These are phyloP conservation scores for Sarcoramphus papa DNA, from an alignment of 2,797 vertebrate genomes.

Conservation along the genomic window DNA sequence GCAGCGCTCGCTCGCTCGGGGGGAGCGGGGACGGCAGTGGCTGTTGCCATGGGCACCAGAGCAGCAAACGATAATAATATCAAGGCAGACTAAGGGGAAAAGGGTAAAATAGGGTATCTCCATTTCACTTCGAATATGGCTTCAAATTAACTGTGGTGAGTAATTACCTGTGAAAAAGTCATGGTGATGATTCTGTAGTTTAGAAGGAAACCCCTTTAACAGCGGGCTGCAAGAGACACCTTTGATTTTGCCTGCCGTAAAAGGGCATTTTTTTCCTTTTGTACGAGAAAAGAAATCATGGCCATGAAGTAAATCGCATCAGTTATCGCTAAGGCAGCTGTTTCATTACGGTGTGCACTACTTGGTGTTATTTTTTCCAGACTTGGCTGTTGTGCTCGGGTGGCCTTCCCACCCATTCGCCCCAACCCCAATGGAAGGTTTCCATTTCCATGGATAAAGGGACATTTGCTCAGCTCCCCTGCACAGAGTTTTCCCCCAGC, in stretches of 20 bases:
- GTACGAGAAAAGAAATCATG: slow-evolving; percentile 8
- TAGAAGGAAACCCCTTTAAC: slow-evolving; percentile 52
- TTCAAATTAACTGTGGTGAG: slow-evolving; percentile 63
- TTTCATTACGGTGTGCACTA: neutral
- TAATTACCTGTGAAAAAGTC: slow-evolving; percentile 57
- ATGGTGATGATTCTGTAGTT: neutral
- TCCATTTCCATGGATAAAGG: neutral
- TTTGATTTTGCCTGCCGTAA: slow-evolving; percentile 15
- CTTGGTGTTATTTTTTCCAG: slow-evolving; percentile 29
- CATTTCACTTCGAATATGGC: slow-evolving; percentile 30
- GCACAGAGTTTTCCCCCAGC: neutral
- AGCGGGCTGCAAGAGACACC: neutral
- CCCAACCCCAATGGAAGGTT: neutral
- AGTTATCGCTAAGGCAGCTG: slow-evolving; percentile 48
- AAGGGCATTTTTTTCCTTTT: slow-evolving; percentile 20
- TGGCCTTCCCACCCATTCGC: neutral
- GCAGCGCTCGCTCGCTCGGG: neutral
- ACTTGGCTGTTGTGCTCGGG: neutral
- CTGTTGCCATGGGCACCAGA: slow-evolving; percentile 58
- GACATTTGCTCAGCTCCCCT: neutral
- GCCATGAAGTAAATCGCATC: slow-evolving; percentile 26
- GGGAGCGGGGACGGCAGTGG: neutral
- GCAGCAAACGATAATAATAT: slow-evolving; percentile 14
- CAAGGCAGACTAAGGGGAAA: slow-evolving; percentile 24
- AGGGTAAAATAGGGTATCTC: slow-evolving; percentile 42